These are phyloP conservation scores for Kryptolebias ocellatus DNA, from an alignment of 2,797 vertebrate species.

Conservation along the genomic window DNA sequence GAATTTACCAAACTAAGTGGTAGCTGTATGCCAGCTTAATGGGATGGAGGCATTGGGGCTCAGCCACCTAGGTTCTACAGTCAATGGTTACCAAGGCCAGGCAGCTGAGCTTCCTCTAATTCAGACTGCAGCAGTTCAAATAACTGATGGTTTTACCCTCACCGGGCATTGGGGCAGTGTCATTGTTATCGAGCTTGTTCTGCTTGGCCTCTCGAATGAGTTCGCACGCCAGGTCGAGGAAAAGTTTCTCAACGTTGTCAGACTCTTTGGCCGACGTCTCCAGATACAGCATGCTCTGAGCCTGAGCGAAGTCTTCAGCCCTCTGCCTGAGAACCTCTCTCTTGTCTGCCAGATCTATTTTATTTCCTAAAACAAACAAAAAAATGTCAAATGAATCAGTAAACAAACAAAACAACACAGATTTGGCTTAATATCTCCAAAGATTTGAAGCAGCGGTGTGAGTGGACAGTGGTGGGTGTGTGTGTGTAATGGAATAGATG, in stretches of 20 bases:
- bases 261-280: conserved; percentile 99
- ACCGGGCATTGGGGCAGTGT: conserved; percentile 93
- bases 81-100: conserved; percentile 50
- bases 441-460: background rate
- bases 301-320: conserved; percentile 94
- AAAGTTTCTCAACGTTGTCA: conserved; percentile 99
- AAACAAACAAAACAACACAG: background rate
- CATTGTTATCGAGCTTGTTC: conserved; percentile 97
- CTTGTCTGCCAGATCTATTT: conserved; percentile 96
- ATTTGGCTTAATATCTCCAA: too few species aligned
- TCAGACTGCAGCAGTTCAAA: conserved; percentile 98
- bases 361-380: conserved; percentile 87
- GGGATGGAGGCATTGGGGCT: conserved; percentile 73
- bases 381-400: background rate
- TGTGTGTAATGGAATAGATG: conserved; percentile 31
- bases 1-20: conserved; percentile 68
- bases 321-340: conserved; percentile 94
- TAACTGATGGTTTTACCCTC: conserved; percentile 98
- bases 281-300: conserved; percentile 98
- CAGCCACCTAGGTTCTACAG: conserved; percentile 59
- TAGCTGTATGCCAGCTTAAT: conserved; percentile 67
- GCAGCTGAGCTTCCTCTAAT: conserved; percentile 77
- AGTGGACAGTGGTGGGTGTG: conserved; percentile 1
- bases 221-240: conserved; percentile 96
- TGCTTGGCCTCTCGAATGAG: conserved; percentile 96